Evolutionary conservation across 2,797 vertebrate genomes (phyloP).

Genomic region (Mallotus villosus): DNA sequence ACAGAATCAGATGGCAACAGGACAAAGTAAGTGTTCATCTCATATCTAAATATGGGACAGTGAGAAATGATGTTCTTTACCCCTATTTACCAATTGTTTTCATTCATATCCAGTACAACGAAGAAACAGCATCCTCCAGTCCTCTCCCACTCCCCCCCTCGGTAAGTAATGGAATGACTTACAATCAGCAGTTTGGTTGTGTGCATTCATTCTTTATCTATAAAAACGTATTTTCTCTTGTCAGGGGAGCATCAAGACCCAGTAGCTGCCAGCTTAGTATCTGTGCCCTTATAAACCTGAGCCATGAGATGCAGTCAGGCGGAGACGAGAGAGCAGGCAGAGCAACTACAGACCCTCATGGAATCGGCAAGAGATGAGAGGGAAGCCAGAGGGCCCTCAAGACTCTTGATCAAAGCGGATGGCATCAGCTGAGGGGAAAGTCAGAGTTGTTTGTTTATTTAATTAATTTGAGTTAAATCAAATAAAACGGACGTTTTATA

Average conservation of each 20-base stretch:
- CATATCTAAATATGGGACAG: too few relatives aligned
- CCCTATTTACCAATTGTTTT: background rate
- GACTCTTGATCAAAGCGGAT: background rate
- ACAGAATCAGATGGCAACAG: background rate
- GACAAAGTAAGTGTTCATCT: background rate
- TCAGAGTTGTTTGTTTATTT: background rate
- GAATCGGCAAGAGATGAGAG: conserved; percentile 37
- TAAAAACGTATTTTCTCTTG: background rate
- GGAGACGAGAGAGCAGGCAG: conserved; percentile 31
- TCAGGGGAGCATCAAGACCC: background rate
- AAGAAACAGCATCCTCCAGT: too few relatives aligned
- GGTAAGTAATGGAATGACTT: background rate
- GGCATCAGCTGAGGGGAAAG: background rate
- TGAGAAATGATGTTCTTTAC: too few relatives aligned
- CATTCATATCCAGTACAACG: background rate
- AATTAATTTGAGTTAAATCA: background rate
- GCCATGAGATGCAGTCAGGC: conserved; percentile 1
- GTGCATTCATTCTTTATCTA: background rate
- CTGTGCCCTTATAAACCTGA: conserved; percentile 19
- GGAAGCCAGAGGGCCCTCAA: background rate
- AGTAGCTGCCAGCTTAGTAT: conserved; percentile 2
- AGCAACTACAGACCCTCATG: conserved; percentile 6
- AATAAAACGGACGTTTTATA: too few relatives aligned
- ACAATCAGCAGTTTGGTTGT: background rate
- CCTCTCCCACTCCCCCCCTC: too few relatives aligned